Conservation (phyloP, 37 sponge, comb jelly and placozoan species). For the Aplysina aerophoba region DNA sequence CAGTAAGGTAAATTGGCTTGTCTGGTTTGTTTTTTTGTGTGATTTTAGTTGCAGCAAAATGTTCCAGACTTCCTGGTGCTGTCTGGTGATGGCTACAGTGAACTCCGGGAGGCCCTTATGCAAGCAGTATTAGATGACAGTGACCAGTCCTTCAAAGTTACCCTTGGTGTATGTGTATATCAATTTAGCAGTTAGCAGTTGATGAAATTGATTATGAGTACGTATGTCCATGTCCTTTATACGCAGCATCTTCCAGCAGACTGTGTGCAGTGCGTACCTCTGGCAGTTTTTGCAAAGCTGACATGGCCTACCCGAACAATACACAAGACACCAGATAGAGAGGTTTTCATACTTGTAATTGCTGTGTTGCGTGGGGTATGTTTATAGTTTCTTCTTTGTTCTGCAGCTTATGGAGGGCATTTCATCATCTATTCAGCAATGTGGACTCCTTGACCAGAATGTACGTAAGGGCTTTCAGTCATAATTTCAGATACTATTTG, state of each 20-base stretch:
- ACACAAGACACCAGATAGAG: no score
- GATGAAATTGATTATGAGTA: no score
- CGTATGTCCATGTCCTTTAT: no score
- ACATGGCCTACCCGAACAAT: not conserved
- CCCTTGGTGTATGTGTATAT: not conserved
- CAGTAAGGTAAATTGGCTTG: not conserved
- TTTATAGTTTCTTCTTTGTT: no score
- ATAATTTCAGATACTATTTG: no score
- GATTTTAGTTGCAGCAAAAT: not conserved
- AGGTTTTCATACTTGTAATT: no score
- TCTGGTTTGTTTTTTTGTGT: not conserved
- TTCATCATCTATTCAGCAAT: no score
- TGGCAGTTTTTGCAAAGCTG: conserved; percentile 15
- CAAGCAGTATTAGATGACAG: not conserved
- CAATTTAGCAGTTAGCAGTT: no score
- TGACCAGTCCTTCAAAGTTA: not conserved
- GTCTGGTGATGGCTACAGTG: not conserved
- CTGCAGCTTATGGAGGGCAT: no score
- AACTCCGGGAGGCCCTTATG: not conserved
- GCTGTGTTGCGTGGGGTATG: no score
- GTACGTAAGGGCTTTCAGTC: no score
- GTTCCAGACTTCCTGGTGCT: not conserved
- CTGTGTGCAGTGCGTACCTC: not conserved
- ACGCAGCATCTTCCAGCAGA: not conserved
- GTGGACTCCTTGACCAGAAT: no score